A percentile compares a stretch with the other conserved stretches of the same genome.
phyloP scores from a whole-genome alignment of 2,888 invertebrate species.

The Rhagonycha lutea region DNA sequence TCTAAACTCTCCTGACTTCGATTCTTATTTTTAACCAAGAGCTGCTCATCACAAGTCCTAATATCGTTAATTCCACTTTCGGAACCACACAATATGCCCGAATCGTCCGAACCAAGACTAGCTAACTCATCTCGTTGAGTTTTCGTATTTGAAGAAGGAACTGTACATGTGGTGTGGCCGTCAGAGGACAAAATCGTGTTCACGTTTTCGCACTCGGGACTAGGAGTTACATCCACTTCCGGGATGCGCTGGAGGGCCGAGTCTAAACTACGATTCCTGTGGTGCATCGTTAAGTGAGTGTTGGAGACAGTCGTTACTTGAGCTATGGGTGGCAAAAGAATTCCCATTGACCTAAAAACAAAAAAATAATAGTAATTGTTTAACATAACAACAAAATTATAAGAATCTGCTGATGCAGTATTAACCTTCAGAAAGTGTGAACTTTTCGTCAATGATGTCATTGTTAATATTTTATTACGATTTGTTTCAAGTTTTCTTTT shows the following conservation, averaged over 20 bases:
- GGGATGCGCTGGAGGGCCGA: slow-evolving; percentile 88
- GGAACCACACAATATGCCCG: slow-evolving; percentile 57
- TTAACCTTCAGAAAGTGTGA: background rate
- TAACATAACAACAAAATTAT: background rate
- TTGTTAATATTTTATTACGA: background rate
- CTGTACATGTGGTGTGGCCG: slow-evolving; percentile 41
- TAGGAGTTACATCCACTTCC: slow-evolving; percentile 76
- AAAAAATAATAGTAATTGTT: background rate
- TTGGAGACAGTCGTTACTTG: slow-evolving; percentile 57
- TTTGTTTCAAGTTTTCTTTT: background rate
- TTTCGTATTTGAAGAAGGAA: slow-evolving; percentile 58
- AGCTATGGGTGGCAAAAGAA: slow-evolving; percentile 64
- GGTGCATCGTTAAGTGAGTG: slow-evolving; percentile 69
- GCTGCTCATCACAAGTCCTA: slow-evolving; percentile 58
- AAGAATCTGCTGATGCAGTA: background rate
- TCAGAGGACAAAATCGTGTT: slow-evolving; percentile 13
- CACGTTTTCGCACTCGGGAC: slow-evolving; percentile 64
- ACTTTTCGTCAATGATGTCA: background rate
- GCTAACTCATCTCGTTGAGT: slow-evolving; percentile 63
- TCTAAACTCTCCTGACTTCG: slow-evolving; percentile 78
- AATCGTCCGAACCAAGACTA: slow-evolving; percentile 78
- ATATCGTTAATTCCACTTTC: slow-evolving; percentile 55
- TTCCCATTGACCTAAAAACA: slow-evolving; percentile 66
- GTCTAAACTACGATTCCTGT: slow-evolving; percentile 87
- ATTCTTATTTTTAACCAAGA: slow-evolving; percentile 55